phyloP scores from a whole-genome alignment of 2,797 vertebrate species.

The Bufotes viridis region DNA sequence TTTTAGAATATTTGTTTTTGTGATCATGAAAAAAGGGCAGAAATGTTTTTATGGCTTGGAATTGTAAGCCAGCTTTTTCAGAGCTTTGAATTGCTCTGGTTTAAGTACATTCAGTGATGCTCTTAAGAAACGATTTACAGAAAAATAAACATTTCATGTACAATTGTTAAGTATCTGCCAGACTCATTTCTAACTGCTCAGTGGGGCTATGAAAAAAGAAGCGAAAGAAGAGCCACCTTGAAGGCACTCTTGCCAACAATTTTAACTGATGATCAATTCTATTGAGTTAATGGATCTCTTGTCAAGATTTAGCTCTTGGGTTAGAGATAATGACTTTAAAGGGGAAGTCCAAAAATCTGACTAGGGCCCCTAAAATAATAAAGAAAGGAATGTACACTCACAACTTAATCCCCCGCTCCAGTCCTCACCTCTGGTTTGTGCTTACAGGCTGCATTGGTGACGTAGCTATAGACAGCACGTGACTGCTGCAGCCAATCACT shows the following conservation, averaged over 20 bases:
- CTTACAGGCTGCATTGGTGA: no score
- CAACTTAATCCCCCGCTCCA: no score
- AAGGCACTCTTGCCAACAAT: neutral
- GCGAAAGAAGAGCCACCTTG: neutral
- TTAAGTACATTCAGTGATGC: neutral
- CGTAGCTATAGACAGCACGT: no score
- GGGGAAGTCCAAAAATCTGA: no score
- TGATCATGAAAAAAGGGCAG: neutral
- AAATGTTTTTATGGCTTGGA: no score
- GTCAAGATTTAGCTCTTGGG: constrained; percentile 1
- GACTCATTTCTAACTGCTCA: neutral
- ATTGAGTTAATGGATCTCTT: neutral
- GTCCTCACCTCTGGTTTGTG: no score
- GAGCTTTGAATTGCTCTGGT: neutral
- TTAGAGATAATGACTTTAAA: neutral
- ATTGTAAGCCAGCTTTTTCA: neutral
- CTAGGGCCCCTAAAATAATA: no score
- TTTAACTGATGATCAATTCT: neutral
- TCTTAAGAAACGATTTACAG: neutral
- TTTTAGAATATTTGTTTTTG: neutral
- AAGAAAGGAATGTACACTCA: no score
- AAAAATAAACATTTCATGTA: neutral
- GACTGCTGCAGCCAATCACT: no score
- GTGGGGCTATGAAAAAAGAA: neutral
- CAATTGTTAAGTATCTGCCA: neutral